Evolutionary conservation across 2,113 vertebrate species (phyloP), one percentile per base, ranked within the genome.

Genomic region (Syngnathus scovelli): DNA sequence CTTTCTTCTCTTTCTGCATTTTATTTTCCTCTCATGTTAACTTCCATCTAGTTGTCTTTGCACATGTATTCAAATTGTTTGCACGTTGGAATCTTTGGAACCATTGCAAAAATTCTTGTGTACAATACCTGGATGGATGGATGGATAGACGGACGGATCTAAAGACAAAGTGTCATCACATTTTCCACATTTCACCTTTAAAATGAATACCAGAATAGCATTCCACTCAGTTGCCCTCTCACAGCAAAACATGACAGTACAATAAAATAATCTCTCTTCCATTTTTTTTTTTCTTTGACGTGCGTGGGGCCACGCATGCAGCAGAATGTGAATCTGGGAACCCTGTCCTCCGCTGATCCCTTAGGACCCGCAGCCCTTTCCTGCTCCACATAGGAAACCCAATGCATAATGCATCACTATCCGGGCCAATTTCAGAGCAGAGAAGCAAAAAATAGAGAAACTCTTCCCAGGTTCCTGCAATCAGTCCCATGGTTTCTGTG

Each of bases 381-480:
- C 78, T 78, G 77, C 70, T 77, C 71, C 80, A 78, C 81, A 83
- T 77, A 75, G 80, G 80, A 85, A 87, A 70, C 75, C 77, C 78
- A 48, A 88, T 87, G 79, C 70, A 87, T 86, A 79, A 88, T 88
- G 82, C 81, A 90, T 83, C 77, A 83, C 71, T 66, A 77, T 68
- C 78, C 70, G 78, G 70, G 70, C 78, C 79, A 85, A 77, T 87
- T 90, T 86, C 27, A 54, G 79, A 78, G 83, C 77, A 70, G 62
- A 79, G 70, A 74, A 55, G 81, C 61, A 78, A 79, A 74, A 78
- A 78, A 74, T 7, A 69, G 66, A 76, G 83, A 81, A 82, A 83
- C 56, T 76, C 59, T 80, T 87, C 67, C 75, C 54, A 21, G 78
- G 67, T 75, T 83, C 68, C 69, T n/a, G 54, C 88, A 83, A 84